Conservation (phyloP, 2,797 vertebrate genomes). For the Sebastes flavidus region DNA sequence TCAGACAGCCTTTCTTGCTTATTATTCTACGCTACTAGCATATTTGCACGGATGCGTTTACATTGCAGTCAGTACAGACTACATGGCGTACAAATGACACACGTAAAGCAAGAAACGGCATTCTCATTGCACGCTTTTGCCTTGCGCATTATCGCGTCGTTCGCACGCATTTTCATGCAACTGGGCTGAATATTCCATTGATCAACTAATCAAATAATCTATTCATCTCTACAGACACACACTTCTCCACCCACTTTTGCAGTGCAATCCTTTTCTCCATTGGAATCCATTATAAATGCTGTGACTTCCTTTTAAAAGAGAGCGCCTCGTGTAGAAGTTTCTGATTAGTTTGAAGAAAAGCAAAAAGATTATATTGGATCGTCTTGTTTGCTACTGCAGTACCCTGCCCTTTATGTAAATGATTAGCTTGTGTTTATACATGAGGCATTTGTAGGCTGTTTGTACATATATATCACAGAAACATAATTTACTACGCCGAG, state of each 20-base stretch:
- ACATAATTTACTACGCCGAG: constrained; percentile 2
- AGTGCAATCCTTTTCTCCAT: accelerated
- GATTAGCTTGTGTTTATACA: constrained; percentile 1
- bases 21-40: no score
- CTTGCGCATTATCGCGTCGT: no score
- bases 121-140: no score
- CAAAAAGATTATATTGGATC: not conserved
- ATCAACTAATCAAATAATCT: no score
- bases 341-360: not conserved
- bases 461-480: not conserved
- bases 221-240: accelerated
- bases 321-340: not conserved
- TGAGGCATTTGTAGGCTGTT: constrained; percentile 17
- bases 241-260: not conserved
- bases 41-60: no score
- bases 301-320: not conserved
- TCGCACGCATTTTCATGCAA: accelerated
- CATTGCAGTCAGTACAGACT: no score
- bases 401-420: not conserved
- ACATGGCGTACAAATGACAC: no score
- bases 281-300: not conserved
- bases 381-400: not conserved
- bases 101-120: no score
- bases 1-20: no score
- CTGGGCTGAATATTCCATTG: no score